Conservation (phyloP, 2,888 invertebrate genomes). For the Eilema depressum region DNA sequence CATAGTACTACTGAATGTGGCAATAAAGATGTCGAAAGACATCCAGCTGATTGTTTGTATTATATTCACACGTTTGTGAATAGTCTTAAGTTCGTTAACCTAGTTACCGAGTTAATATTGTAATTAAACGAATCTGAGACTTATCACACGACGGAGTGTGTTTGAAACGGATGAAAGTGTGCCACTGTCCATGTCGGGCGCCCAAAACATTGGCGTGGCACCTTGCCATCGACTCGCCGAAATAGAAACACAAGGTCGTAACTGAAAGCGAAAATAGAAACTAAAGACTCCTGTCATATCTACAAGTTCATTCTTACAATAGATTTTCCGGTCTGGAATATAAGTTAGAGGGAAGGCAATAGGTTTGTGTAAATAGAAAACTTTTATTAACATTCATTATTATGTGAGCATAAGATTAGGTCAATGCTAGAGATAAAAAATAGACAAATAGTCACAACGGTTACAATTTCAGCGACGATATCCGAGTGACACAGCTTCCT, state of each 20-base stretch:
- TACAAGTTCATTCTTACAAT: constrained; percentile 40
- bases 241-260: constrained; percentile 83
- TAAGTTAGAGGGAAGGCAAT: constrained; percentile 20
- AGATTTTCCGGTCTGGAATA: constrained; percentile 36
- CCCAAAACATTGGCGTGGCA: constrained; percentile 80
- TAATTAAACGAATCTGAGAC: constrained; percentile 73
- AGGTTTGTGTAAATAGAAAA: background rate
- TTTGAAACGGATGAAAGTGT: constrained; percentile 72
- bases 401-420: background rate
- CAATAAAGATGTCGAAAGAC: constrained; percentile 74
- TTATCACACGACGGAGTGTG: constrained; percentile 61
- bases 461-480: constrained; percentile 64
- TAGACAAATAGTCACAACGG: constrained; percentile 28
- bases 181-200: constrained; percentile 63
- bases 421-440: background rate
- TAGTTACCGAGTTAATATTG: constrained; percentile 79
- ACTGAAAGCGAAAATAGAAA: constrained; percentile 75
- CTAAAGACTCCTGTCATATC: constrained; percentile 56
- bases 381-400: background rate
- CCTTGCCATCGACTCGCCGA: constrained; percentile 71
- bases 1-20: constrained; percentile 54
- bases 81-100: constrained; percentile 84
- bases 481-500: constrained; percentile 87
- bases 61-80: constrained; percentile 78
- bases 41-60: constrained; percentile 54